A percentile compares a stretch with the other conserved stretches of the same genome.
phyloP scores from a whole-genome alignment of 1,140 invertebrate genomes.

The Ceratosolen fusciceps region DNA sequence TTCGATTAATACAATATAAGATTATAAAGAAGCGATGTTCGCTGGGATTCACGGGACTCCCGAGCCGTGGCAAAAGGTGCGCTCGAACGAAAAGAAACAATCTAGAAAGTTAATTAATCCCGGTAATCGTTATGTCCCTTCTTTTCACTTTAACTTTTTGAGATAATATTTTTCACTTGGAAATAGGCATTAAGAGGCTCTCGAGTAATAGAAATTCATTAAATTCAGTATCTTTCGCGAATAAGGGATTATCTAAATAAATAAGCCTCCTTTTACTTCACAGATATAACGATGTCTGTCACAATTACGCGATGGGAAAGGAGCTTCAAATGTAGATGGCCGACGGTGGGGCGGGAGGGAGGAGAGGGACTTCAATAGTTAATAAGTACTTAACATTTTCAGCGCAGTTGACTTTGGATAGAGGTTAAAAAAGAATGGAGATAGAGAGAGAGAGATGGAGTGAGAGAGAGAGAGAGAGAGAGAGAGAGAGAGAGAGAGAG shows the following conservation, averaged over 20 bases:
- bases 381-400: neutral
- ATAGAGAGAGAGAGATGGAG: no score
- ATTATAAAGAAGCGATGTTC: no score
- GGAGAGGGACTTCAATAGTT: neutral
- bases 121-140: neutral
- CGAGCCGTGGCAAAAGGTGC: no score
- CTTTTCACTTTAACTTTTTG: neutral
- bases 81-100: neutral
- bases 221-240: neutral
- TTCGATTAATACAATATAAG: no score
- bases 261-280: no score
- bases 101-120: neutral
- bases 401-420: neutral
- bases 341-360: no score
- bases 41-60: no score
- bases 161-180: neutral
- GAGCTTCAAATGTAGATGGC: neutral
- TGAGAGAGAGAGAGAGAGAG: no score
- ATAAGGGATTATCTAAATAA: no score
- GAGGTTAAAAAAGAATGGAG: no score
- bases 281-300: neutral
- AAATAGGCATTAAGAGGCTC: no score
- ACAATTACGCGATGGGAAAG: neutral
- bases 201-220: neutral
- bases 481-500: no score